Conservation (phyloP, 2,888 invertebrate species). For the Trypoxylon attenuatum region DNA sequence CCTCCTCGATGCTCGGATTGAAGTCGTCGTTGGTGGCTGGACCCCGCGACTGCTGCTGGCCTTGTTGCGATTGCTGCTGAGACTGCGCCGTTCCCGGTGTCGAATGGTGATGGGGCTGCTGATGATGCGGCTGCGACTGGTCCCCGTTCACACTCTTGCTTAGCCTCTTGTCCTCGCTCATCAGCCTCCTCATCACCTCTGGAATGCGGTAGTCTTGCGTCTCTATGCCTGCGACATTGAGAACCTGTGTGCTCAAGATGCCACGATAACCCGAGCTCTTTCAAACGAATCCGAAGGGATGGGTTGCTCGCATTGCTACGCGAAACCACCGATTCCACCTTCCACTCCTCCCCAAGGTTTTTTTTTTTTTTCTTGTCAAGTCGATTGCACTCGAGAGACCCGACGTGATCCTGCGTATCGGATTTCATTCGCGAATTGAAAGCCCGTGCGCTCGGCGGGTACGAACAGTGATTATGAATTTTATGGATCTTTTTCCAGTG, state of each 20-base stretch:
- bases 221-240: slow-evolving; percentile 63
- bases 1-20: slow-evolving; percentile 72
- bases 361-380: no score
- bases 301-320: no score
- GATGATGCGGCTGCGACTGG: slow-evolving; percentile 64
- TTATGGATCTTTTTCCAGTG: no score
- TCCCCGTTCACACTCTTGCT: slow-evolving; percentile 71
- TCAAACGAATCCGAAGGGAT: no score
- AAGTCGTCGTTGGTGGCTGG: slow-evolving; percentile 76
- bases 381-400: no score
- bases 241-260: background rate
- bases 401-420: no score
- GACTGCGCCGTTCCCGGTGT: slow-evolving; percentile 64
- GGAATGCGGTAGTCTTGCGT: slow-evolving; percentile 75
- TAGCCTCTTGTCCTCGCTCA: slow-evolving; percentile 77
- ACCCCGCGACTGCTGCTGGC: slow-evolving; percentile 59
- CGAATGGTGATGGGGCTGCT: slow-evolving; percentile 60
- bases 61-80: slow-evolving; percentile 53
- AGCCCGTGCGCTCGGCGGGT: no score
- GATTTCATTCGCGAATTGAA: no score
- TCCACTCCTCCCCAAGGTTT: no score
- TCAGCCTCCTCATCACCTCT: slow-evolving; percentile 77
- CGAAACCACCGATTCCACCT: no score
- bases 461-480: no score
- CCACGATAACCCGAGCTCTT: background rate